Conservation (phyloP, 1,140 invertebrate genomes). For the Neodiprion lecontei region DNA sequence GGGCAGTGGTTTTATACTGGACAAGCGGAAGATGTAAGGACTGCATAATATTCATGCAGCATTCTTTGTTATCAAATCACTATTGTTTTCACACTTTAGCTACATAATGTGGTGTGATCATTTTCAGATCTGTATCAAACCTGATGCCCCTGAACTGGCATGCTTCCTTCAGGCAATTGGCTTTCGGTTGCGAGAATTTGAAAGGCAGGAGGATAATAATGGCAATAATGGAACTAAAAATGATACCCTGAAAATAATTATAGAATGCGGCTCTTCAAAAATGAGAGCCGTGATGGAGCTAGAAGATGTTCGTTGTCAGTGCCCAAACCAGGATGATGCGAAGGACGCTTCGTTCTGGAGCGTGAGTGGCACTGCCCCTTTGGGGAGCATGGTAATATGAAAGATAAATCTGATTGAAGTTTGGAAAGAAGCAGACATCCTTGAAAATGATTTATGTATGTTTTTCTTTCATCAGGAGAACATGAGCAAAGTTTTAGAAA, state of each 20-base stretch:
- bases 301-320: conserved; percentile 43
- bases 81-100: conserved; percentile 11
- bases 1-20: conserved; percentile 39
- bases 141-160: conserved; percentile 39
- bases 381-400: conserved; percentile 28
- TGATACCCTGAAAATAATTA: conserved; percentile 32
- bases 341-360: conserved; percentile 50
- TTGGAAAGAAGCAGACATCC: too few species aligned
- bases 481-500: conserved; percentile 46
- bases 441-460: conserved; percentile 6
- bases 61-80: not conserved
- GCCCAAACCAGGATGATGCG: conserved; percentile 37
- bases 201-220: conserved; percentile 30
- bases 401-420: not conserved
- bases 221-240: conserved; percentile 17
- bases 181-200: conserved; percentile 44
- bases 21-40: conserved; percentile 29
- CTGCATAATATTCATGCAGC: not conserved
- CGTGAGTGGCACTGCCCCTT: conserved; percentile 42
- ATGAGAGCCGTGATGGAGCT: conserved; percentile 48
- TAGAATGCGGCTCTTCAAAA: conserved; percentile 48
- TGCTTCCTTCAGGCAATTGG: conserved; percentile 46
- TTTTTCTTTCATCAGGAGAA: conserved; percentile 34
- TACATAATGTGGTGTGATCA: conserved; percentile 12
- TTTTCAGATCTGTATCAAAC: conserved; percentile 31